A percentile compares a stretch with the other conserved stretches of the same genome.
These are phyloP conservation scores for Setipinna tenuifilis DNA, from an alignment of 2,797 vertebrate species.

Conservation along the genomic window DNA sequence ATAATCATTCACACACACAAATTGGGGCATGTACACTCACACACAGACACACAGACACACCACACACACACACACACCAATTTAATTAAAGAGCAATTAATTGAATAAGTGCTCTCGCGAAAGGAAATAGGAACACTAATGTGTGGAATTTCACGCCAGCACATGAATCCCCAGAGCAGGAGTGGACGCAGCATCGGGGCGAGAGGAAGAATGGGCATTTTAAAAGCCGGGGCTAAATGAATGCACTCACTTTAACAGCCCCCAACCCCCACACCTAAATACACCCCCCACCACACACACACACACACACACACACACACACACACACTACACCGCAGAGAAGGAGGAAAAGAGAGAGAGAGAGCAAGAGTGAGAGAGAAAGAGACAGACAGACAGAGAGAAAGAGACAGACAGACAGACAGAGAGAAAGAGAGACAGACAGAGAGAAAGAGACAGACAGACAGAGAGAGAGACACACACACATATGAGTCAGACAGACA, in stretches of 20 bases:
- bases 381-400: too few species aligned
- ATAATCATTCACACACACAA: slow-evolving; percentile 13
- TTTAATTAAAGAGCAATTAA: slow-evolving; percentile 45
- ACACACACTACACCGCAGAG: too few species aligned
- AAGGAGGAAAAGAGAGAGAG: too few species aligned
- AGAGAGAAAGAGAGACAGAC: neutral
- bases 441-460: too few species aligned
- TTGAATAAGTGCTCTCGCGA: slow-evolving; percentile 49
- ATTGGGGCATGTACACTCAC: slow-evolving; percentile 3
- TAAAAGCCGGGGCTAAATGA: slow-evolving; percentile 55
- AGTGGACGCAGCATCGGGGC: slow-evolving; percentile 56
- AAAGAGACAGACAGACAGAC: too few species aligned
- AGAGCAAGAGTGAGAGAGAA: too few species aligned
- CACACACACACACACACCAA: slow-evolving; percentile 36
- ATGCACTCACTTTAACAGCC: slow-evolving; percentile 48
- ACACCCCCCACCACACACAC: neutral
- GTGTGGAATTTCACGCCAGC: slow-evolving; percentile 68
- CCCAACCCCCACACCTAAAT: neutral
- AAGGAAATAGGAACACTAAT: slow-evolving; percentile 48
- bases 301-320: too few species aligned
- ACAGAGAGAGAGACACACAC: too few species aligned
- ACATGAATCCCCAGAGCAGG: slow-evolving; percentile 65
- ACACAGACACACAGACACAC: slow-evolving; percentile 38
- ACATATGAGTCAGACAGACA: too few species aligned
- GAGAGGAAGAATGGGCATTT: slow-evolving; percentile 55